Conservation (phyloP, 2,888 invertebrate species). For the Galerucella calmariensis region DNA sequence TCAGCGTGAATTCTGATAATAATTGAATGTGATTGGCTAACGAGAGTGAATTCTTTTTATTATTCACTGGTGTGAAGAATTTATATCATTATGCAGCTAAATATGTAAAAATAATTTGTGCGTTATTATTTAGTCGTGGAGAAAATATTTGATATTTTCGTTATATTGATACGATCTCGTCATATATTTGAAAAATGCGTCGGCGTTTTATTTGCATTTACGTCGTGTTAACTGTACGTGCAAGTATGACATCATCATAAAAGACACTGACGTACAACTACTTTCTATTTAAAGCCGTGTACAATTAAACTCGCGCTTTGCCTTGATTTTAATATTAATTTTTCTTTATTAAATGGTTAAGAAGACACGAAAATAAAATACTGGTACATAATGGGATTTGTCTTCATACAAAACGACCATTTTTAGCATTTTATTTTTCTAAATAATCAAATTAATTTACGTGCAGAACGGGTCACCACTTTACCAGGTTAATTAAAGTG, state of each 20-base stretch:
- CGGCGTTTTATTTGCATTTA: constrained; percentile 7
- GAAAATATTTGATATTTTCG: background rate
- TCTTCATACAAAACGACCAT: background rate
- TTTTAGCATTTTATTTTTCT: background rate
- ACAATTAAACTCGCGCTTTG: background rate
- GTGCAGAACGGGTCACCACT: constrained; percentile 13
- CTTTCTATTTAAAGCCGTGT: constrained; percentile 20
- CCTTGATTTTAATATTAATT: background rate
- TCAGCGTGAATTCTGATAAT: too few relatives aligned
- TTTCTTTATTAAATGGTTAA: background rate
- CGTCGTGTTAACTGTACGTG: constrained; percentile 19
- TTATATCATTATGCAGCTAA: too few relatives aligned
- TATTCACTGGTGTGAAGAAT: too few relatives aligned
- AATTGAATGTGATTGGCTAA: too few relatives aligned
- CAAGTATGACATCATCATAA: constrained; percentile 24
- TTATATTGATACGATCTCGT: background rate
- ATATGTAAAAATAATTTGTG: too few relatives aligned
- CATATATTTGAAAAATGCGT: background rate
- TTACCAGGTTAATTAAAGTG: constrained; percentile 35
- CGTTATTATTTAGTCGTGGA: too few relatives aligned
- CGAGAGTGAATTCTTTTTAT: too few relatives aligned
- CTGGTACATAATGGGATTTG: background rate
- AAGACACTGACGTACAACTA: constrained; percentile 6
- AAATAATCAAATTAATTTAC: constrained; percentile 24
- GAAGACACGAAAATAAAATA: background rate